These are phyloP conservation scores for Virgularia gustaviana DNA, from an alignment of 92 coral and sea anemone genomes.

Conservation along the genomic window DNA sequence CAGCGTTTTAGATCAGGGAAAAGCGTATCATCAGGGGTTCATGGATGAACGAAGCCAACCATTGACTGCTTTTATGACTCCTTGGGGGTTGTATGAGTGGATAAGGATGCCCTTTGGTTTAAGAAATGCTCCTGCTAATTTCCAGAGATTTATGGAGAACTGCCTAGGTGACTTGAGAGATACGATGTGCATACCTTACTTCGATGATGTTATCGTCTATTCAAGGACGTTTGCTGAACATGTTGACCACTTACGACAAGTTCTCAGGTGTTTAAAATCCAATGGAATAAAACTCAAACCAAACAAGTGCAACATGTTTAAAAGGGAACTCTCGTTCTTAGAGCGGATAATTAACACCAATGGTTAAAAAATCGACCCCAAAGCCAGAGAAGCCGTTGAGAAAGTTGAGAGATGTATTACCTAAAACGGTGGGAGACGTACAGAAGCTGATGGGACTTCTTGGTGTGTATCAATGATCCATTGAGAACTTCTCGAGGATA, in stretches of 20 bases:
- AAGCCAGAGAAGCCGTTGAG: no score
- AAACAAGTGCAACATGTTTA: no score
- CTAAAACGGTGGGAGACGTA: no score
- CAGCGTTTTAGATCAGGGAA: no score
- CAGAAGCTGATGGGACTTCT: no score
- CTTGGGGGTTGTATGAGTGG: conserved; percentile 1
- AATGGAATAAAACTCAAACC: conserved; percentile 4
- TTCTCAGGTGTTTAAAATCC: neutral
- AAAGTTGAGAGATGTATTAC: no score
- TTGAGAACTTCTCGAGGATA: no score
- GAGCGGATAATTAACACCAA: no score
- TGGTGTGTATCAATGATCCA: no score
- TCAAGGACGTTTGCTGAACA: no score
- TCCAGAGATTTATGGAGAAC: neutral
- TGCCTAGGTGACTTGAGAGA: neutral
- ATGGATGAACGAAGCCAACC: neutral
- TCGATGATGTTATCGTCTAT: conserved; percentile 1
- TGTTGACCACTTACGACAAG: conserved; percentile 1
- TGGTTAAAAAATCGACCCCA: no score
- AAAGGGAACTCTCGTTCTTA: no score
- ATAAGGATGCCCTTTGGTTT: neutral
- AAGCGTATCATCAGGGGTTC: conserved; percentile 6
- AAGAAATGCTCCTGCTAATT: conserved; percentile 2
- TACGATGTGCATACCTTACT: conserved; percentile 11
- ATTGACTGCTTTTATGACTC: neutral